These are phyloP conservation scores for Drosophila parthenogenetica DNA, from an alignment of 2,888 invertebrate species.

Conservation along the genomic window DNA sequence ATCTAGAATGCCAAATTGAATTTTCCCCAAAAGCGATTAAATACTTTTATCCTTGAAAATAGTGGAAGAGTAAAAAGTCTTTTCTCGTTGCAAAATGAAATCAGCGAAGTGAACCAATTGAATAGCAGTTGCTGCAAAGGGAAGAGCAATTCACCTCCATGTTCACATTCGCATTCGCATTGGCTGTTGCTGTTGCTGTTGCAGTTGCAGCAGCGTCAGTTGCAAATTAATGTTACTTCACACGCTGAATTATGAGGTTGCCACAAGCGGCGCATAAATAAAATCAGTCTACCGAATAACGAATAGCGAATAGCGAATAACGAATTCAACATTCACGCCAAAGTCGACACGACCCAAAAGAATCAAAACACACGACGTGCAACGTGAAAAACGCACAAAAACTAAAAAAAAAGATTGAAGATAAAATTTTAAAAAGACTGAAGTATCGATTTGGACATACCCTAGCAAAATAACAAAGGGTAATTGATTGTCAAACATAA, in stretches of 20 bases:
- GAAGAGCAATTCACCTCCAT: not conserved
- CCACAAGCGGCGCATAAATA: constrained; percentile 81
- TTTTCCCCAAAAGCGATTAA: not conserved
- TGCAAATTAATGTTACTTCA: constrained; percentile 71
- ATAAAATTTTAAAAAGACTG: not conserved
- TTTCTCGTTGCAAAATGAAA: constrained; percentile 6
- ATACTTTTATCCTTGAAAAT: constrained; percentile 56
- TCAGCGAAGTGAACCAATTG: constrained; percentile 68
- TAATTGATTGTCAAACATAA: not conserved
- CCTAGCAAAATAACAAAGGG: constrained; percentile 1
- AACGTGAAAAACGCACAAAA: constrained; percentile 37
- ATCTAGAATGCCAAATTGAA: constrained; percentile 10
- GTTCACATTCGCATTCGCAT: not conserved
- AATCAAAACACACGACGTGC: constrained; percentile 48
- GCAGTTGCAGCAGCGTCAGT: constrained; percentile 23
- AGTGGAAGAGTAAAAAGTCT: not conserved
- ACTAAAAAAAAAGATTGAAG: not conserved
- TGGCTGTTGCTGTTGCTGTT: too few species aligned
- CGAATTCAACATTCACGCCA: constrained; percentile 29
- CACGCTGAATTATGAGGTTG: constrained; percentile 76
- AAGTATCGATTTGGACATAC: constrained; percentile 10
- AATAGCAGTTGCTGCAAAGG: constrained; percentile 59
- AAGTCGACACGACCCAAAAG: constrained; percentile 46
- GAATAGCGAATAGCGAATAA: not conserved
- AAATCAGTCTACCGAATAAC: constrained; percentile 65